Conservation (phyloP, 2,113 vertebrate species). For the Enhydra lutris region DNA sequence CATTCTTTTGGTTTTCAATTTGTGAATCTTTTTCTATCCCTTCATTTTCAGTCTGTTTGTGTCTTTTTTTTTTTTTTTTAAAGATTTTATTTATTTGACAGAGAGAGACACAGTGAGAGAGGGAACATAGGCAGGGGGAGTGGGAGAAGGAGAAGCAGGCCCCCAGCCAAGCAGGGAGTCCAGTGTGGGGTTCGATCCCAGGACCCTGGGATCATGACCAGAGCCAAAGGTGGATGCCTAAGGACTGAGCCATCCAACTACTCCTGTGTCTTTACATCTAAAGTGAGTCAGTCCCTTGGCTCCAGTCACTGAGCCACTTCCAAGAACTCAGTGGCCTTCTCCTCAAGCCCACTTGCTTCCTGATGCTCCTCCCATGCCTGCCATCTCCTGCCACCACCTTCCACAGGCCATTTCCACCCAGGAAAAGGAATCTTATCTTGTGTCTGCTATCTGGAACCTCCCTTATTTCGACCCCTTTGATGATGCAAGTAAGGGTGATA, state of each 20-base stretch:
- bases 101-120: too few relatives aligned
- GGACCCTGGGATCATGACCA: too few relatives aligned
- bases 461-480: slow-evolving; percentile 91
- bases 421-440: background rate
- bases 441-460: background rate
- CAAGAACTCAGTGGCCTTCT: background rate
- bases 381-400: background rate
- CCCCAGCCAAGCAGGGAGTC: too few relatives aligned
- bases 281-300: background rate
- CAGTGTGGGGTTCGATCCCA: too few relatives aligned
- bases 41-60: background rate
- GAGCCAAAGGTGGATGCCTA: too few relatives aligned
- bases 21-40: background rate
- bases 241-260: too few relatives aligned
- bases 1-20: background rate
- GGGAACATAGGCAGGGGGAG: too few relatives aligned
- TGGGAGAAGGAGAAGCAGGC: too few relatives aligned
- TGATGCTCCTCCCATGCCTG: too few relatives aligned
- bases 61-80: too few relatives aligned
- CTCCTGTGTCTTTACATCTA: background rate
- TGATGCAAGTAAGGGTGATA: slow-evolving; percentile 99
- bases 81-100: too few relatives aligned
- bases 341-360: background rate
- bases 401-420: background rate
- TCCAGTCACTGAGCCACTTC: background rate